Conservation (phyloP, 1,140 invertebrate genomes). For the Pteromalus puparum region DNA sequence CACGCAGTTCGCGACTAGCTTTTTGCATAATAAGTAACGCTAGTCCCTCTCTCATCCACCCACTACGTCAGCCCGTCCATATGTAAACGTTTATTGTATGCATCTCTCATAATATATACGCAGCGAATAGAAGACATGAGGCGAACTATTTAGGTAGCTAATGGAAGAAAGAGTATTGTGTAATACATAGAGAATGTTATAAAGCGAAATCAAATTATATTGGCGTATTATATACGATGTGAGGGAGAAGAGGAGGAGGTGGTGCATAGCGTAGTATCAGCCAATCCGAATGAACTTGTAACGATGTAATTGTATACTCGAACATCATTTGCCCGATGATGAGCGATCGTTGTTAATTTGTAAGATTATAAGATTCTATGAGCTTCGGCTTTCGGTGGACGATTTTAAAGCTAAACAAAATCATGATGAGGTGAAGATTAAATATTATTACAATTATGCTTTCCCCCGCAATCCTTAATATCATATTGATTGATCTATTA, state of each 20-base stretch:
- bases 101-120: not conserved
- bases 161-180: not conserved
- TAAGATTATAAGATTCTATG: constrained; percentile 46
- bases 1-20: constrained; percentile 64
- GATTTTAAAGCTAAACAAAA: constrained; percentile 47
- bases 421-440: constrained; percentile 50
- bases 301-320: constrained; percentile 29
- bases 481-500: constrained; percentile 11
- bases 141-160: constrained; percentile 6
- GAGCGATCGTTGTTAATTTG: constrained; percentile 48
- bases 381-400: constrained; percentile 62
- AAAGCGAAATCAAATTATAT: constrained; percentile 23
- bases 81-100: constrained; percentile 33
- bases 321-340: not conserved
- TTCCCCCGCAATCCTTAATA: constrained; percentile 46
- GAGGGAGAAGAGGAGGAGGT: not conserved
- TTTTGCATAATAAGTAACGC: constrained; percentile 45
- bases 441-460: constrained; percentile 46
- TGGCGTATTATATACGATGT: constrained; percentile 2
- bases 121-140: not conserved
- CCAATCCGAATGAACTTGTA: constrained; percentile 15
- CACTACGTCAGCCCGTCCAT: constrained; percentile 72
- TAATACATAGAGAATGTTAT: constrained; percentile 15
- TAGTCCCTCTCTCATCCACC: constrained; percentile 61
- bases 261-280: not conserved